Evolutionary conservation across 2,888 invertebrate species (phyloP), one percentile per base, ranked within the genome.

Genomic region (Drosophila nr. medialis): DNA sequence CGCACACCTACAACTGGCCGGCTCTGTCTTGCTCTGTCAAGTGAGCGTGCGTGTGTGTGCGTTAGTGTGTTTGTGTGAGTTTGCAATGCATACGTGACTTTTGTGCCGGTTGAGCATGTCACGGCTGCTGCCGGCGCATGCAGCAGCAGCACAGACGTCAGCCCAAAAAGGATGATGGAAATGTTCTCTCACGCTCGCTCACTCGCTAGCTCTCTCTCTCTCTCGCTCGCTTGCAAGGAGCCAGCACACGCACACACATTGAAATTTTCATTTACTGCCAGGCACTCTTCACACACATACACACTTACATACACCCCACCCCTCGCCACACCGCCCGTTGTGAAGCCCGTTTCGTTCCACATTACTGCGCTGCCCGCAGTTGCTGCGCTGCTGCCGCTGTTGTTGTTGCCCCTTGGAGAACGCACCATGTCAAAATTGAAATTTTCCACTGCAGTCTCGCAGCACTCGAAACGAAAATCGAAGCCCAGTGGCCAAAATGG

Each of bases 381-480:
- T 30, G 64, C 72, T 60, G 77, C 71, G 63, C 67, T 71, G 70
- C 62, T 45, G 62, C 51, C 65, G 64, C 68, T 38, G 54, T 48
- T 49, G 54, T 67, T 30, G 66, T 53, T 51, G 69, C 51, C 77
- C 74, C 76, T 75, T 69, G 56, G 71, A 77, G 75, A 78, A 83
- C 81, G 83, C 84, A 84, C 76, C 83, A 83, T 83, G 81, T 81
- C 75, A 75, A 80, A 81, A 84, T 83, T 89, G 73, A 89, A 89
- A 86, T 89, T 86, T 86, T 86, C 86, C 84, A 84, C 81, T 85
- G 83, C 82, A 80, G 76, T 74, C 80, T 77, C 34, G 64, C 80
- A 75, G 65, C 78, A 84, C 81, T 83, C 73, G 67, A 65, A 74
- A 81, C 75, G 67, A 67, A 76, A 81, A 86, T 79, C 77, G 86